phyloP scores from a whole-genome alignment of 2,113 vertebrate genomes.

The Fregetta grallaria region DNA sequence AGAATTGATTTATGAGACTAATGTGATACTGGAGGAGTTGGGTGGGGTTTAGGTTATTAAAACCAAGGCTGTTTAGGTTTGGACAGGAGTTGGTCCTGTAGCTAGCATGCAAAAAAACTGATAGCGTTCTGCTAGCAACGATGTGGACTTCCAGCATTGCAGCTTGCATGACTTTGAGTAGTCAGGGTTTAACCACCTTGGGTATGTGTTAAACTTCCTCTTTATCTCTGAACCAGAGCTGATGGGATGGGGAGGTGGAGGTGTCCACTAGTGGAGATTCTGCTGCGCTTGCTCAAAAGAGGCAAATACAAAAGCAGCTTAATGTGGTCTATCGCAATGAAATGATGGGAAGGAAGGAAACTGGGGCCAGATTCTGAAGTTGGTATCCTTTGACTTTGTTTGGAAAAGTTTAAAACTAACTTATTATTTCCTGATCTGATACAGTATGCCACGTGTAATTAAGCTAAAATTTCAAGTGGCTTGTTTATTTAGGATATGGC shows the following conservation, averaged over 20 bases:
- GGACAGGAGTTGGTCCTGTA: background rate
- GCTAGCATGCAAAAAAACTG: background rate
- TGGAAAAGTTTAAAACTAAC: background rate
- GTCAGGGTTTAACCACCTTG: background rate
- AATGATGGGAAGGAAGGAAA: background rate
- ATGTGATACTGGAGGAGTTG: background rate
- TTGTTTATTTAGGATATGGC: background rate
- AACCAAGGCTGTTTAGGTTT: background rate
- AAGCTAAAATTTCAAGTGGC: background rate
- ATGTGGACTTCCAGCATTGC: background rate
- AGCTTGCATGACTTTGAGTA: background rate
- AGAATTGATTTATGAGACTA: background rate
- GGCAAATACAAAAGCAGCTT: background rate
- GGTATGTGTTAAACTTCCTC: background rate
- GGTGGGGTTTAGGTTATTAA: background rate
- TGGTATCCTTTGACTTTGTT: background rate
- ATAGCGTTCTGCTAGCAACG: background rate
- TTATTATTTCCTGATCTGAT: background rate
- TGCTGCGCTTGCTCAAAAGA: rapidly evolving
- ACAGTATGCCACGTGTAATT: background rate
- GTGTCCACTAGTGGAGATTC: background rate
- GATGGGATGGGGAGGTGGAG: background rate
- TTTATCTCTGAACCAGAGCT: background rate
- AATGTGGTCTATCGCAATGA: background rate
- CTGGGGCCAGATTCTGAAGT: background rate